These are phyloP conservation scores for Forficula auricularia DNA, from an alignment of 1,140 invertebrate species.

Conservation along the genomic window DNA sequence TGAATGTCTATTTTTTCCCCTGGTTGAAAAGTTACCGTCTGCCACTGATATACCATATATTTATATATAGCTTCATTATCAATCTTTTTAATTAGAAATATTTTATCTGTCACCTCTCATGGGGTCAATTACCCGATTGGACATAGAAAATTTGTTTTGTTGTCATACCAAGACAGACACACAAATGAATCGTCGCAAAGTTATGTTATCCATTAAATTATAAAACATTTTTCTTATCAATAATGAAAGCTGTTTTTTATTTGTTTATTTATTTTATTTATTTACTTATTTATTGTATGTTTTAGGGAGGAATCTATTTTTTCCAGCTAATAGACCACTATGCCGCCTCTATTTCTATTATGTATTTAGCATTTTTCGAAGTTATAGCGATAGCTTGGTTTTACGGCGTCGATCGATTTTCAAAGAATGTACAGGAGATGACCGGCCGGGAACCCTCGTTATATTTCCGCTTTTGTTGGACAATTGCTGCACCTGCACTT, in stretches of 20 bases:
- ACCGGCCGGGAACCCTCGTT: conserved; percentile 56
- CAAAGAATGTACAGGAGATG: conserved; percentile 73
- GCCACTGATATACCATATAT: too few species aligned
- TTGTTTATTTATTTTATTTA: not conserved
- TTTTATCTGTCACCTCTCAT: too few species aligned
- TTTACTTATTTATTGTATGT: conserved; percentile 10
- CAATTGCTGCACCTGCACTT: conserved; percentile 56
- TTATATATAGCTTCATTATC: too few species aligned
- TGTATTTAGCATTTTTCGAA: conserved; percentile 84
- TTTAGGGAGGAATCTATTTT: conserved; percentile 75
- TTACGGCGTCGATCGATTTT: conserved; percentile 66
- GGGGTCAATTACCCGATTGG: not conserved
- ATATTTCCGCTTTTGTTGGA: conserved; percentile 75
- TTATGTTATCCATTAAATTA: not conserved
- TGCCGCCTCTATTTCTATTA: conserved; percentile 74
- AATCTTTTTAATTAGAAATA: too few species aligned
- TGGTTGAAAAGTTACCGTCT: too few species aligned
- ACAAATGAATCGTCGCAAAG: not conserved
- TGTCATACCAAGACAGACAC: not conserved
- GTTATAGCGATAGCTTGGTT: conserved; percentile 79
- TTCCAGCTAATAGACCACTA: conserved; percentile 88
- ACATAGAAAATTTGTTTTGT: not conserved
- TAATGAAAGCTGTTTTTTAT: not conserved
- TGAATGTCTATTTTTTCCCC: too few species aligned
- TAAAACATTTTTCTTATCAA: not conserved